These are phyloP conservation scores for Kryptolebias ocellatus DNA, from an alignment of 2,797 vertebrate genomes.

Conservation along the genomic window DNA sequence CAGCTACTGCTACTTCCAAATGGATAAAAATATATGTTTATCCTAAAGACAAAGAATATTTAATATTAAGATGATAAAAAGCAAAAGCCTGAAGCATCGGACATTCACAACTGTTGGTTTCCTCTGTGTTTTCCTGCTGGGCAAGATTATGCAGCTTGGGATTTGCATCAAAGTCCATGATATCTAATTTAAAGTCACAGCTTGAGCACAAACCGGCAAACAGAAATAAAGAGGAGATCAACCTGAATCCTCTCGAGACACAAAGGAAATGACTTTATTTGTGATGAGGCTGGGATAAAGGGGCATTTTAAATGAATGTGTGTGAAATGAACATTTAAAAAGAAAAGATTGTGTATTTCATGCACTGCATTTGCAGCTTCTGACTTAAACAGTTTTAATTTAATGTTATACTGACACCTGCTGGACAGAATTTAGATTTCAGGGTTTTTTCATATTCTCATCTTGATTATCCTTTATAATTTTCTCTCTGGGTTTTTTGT, in stretches of 20 bases:
- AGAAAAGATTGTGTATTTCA: neutral
- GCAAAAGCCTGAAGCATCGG: constrained; percentile 16
- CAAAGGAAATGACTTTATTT: constrained; percentile 3
- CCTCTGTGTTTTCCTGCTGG: constrained; percentile 26
- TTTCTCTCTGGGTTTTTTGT: no score
- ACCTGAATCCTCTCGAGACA: constrained; percentile 8
- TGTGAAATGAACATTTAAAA: no score
- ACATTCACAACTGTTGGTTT: constrained; percentile 17
- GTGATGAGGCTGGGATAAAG: neutral
- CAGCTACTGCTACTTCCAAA: constrained; percentile 1
- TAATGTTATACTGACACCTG: constrained; percentile 51
- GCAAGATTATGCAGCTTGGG: constrained; percentile 21
- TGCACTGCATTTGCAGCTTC: neutral
- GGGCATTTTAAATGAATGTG: neutral
- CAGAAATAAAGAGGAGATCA: constrained; percentile 5
- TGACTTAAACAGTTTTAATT: neutral
- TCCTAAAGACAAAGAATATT: neutral
- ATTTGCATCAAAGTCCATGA: constrained; percentile 21
- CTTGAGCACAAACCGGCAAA: constrained; percentile 8
- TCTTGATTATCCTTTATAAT: neutral
- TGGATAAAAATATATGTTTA: constrained; percentile 2
- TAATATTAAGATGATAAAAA: constrained; percentile 28
- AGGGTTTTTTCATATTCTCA: neutral
- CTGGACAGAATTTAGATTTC: constrained; percentile 24
- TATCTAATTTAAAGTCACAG: neutral